Evolutionary conservation across 2,888 invertebrate genomes (phyloP).

Genomic region (Fragum whitleyi): DNA sequence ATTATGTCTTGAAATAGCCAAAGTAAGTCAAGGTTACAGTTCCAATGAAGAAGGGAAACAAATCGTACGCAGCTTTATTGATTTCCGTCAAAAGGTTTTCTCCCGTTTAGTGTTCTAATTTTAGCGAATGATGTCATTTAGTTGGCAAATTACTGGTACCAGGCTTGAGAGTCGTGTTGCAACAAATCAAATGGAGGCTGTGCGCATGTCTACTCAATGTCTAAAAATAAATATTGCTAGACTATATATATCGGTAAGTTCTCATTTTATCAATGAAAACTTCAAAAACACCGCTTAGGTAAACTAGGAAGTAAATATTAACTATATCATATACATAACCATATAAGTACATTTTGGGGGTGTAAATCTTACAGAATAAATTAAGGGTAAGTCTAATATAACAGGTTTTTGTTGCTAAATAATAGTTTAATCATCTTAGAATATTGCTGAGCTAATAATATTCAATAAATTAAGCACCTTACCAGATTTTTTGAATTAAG

Average conservation of each 20-base stretch:
- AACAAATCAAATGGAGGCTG: neutral
- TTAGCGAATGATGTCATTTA: constrained; percentile 10
- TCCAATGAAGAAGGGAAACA: too few species aligned
- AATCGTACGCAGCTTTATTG: too few species aligned
- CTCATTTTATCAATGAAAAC: neutral
- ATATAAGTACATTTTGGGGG: neutral
- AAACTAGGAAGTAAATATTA: neutral
- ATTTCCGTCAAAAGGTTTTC: neutral
- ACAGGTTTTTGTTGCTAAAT: too few species aligned
- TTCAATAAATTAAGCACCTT: too few species aligned
- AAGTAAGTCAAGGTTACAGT: too few species aligned
- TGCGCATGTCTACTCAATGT: constrained; percentile 11
- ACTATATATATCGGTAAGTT: neutral
- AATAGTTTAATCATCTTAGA: too few species aligned
- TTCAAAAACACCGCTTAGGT: neutral
- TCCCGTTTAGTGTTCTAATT: neutral
- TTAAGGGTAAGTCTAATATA: too few species aligned
- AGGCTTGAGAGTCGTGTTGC: neutral
- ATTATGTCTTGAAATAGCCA: too few species aligned
- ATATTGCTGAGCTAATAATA: too few species aligned
- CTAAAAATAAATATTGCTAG: constrained; percentile 13
- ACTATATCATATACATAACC: neutral
- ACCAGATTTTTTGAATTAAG: too few species aligned
- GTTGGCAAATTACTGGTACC: neutral
- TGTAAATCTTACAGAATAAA: too few species aligned